Base-by-base conservation (phyloP, 1,140 invertebrate genomes). In the Panulirus ornatus region DNA sequence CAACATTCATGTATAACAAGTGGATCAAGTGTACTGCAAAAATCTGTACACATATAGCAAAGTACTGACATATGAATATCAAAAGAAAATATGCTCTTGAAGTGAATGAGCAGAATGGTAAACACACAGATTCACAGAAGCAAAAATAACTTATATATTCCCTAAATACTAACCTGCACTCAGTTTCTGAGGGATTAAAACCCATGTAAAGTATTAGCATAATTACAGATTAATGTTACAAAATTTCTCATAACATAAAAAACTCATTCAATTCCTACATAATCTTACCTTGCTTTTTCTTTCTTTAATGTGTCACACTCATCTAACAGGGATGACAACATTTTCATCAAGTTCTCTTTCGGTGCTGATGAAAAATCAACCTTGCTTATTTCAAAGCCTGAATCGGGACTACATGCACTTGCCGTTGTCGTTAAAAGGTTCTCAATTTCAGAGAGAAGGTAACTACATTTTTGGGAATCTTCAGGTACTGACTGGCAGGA, bases 271-370 rank as follows among this genome's bases (percentile, higher is more conserved):
- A 47, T 2, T 81, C 42, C 1, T 78, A 38, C 14, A 16, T 8
- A 81, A 27, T 19, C 70, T 82, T 42, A 89, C 88, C 88, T 89
- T 63, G 79, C 81, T 51, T 89, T 89, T 14, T 84, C 88, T 63
- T 71, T 83, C 44, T 89, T 83, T 40, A 89, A 58, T 19, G 70
- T 40, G 27, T 89, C 81, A 63, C 88, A 89, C 66, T 89, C 88
- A 51, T 89, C 79, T n/a, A 89, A 44, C 30, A 89, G 54, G 34
- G 71, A 63, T 2, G 88, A 83, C 8, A 89, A 44, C 47, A 89
- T 89, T 42, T 58, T 89, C 81, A 89, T 89, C 19, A 89, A 36
- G 40, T 89, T 89, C 51, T 89, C 78, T 89, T 89, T 89, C 0
- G 79, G 78, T 30, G 88, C 75, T 27, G 88, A 75, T 5, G 88